Percentiles rank a stretch among this genome's conserved stretches.
These are phyloP conservation scores for Schmidtea mediterranea DNA, from an alignment of 1,140 invertebrate genomes.

Conservation along the genomic window DNA sequence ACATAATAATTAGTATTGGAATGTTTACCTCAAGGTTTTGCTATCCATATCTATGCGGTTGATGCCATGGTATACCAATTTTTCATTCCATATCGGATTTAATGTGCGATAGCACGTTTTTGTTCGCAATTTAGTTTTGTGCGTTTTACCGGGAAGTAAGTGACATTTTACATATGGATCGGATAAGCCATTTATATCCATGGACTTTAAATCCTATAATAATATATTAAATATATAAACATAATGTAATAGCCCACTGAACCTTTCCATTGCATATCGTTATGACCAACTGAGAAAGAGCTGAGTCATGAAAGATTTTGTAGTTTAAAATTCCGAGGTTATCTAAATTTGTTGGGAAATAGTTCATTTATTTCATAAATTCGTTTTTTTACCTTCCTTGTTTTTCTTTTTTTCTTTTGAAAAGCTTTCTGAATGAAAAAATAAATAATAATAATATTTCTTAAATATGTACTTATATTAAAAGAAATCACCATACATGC, in stretches of 20 bases:
- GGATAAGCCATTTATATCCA: constrained; percentile 60
- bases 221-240: not conserved
- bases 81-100: constrained; percentile 77
- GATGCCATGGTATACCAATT: constrained; percentile 58
- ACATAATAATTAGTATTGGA: constrained; percentile 25
- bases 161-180: constrained; percentile 46
- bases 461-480: too few relatives aligned
- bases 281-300: too few relatives aligned
- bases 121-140: constrained; percentile 46
- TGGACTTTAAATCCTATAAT: constrained; percentile 40
- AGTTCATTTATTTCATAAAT: too few relatives aligned
- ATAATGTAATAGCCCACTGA: not conserved
- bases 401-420: too few relatives aligned
- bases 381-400: too few relatives aligned
- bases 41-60: constrained; percentile 44
- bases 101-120: constrained; percentile 66
- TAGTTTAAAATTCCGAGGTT: too few relatives aligned
- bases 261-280: not conserved
- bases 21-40: constrained; percentile 42
- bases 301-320: too few relatives aligned
- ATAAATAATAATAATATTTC: too few relatives aligned
- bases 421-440: too few relatives aligned
- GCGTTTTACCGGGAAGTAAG: not conserved
- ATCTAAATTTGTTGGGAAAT: too few relatives aligned
- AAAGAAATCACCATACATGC: too few relatives aligned